Evolutionary conservation across 2,797 vertebrate species (phyloP).

Genomic region (Pelodytes ibericus): DNA sequence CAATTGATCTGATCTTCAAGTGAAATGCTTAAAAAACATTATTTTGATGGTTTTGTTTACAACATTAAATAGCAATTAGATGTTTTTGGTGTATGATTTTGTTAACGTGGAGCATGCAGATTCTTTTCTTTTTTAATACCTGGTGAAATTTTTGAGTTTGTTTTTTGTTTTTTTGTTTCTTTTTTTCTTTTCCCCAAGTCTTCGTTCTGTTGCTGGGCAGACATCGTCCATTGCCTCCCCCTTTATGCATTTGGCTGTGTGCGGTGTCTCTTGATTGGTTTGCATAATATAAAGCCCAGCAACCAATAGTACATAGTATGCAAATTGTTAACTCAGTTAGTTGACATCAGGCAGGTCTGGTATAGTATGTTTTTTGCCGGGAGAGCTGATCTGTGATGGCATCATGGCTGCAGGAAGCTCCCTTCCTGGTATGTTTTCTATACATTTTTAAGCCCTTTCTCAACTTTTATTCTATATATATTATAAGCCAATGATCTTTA

Average conservation of each 20-base stretch:
- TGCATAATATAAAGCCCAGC: conserved; percentile 48
- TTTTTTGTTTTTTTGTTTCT: too few relatives aligned
- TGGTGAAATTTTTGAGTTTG: too few relatives aligned
- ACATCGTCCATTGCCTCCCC: conserved; percentile 51
- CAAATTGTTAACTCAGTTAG: conserved; percentile 53
- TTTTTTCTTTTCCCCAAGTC: conserved; percentile 56
- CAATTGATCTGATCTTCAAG: too few relatives aligned
- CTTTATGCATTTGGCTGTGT: conserved; percentile 46
- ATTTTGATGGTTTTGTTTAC: too few relatives aligned
- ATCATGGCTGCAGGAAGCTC: conserved; percentile 55
- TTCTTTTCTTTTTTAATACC: too few relatives aligned
- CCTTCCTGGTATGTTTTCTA: conserved; percentile 40
- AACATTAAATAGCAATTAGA: too few relatives aligned
- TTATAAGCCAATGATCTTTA: too few relatives aligned
- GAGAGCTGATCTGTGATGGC: conserved; percentile 49
- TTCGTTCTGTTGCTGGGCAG: conserved; percentile 71
- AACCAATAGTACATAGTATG: conserved; percentile 67
- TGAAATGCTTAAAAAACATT: too few relatives aligned
- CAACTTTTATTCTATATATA: conserved; percentile 6
- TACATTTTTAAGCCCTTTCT: neutral
- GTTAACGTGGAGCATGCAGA: too few relatives aligned
- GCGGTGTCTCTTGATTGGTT: conserved; percentile 58
- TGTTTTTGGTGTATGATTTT: too few relatives aligned
- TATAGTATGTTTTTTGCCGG: conserved; percentile 32
- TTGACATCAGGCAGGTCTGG: conserved; percentile 29